A percentile compares a stretch with the other conserved stretches of the same genome.
phyloP scores from a whole-genome alignment of 2,797 vertebrate genomes.

The Sebastes hubbsi region DNA sequence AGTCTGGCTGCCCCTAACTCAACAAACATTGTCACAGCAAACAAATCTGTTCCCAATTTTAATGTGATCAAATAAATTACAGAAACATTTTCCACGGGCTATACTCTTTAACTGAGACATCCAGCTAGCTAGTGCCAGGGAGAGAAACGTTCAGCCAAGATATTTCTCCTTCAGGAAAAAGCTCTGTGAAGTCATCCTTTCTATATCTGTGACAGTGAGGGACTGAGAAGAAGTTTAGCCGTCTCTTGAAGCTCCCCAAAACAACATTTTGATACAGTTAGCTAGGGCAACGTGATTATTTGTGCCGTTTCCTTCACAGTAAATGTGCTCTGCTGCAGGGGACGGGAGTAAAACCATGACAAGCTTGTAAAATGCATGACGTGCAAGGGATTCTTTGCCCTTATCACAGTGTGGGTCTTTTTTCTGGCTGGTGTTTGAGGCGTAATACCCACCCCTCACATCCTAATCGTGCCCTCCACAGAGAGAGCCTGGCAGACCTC shows the following conservation, averaged over 20 bases:
- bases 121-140: constrained; percentile 61
- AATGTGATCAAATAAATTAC: constrained; percentile 81
- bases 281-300: constrained; percentile 77
- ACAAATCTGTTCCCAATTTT: constrained; percentile 79
- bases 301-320: constrained; percentile 71
- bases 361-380: constrained; percentile 74
- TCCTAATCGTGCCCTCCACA: constrained; percentile 73
- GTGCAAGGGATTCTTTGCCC: constrained; percentile 71
- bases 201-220: constrained; percentile 66
- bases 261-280: constrained; percentile 77
- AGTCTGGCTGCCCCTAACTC: constrained; percentile 75
- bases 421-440: constrained; percentile 61
- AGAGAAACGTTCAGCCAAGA: constrained; percentile 64
- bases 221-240: constrained; percentile 71
- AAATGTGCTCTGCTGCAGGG: constrained; percentile 62
- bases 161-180: constrained; percentile 75
- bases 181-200: constrained; percentile 73
- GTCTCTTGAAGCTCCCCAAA: constrained; percentile 66
- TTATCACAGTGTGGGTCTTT: constrained; percentile 64
- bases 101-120: constrained; percentile 72
- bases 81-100: constrained; percentile 71
- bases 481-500: constrained; percentile 74
- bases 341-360: constrained; percentile 69
- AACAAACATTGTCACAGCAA: constrained; percentile 83
- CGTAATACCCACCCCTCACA: constrained; percentile 54